phyloP scores from a whole-genome alignment of 1,140 invertebrate genomes.

The Euwallacea similis region DNA sequence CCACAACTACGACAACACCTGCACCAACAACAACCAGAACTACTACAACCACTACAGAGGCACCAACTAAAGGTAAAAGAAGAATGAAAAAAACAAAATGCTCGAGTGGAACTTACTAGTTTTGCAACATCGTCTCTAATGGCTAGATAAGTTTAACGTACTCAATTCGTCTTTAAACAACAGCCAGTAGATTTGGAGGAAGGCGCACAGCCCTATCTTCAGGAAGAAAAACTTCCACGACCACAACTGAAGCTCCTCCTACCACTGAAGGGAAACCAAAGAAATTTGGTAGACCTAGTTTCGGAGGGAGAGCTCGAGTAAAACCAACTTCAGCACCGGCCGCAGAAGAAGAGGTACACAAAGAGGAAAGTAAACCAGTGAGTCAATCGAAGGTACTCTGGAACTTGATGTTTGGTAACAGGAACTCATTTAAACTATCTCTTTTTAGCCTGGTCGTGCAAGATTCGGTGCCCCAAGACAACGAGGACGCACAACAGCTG shows the following conservation, averaged over 20 bases:
- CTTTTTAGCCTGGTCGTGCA: conserved; percentile 34
- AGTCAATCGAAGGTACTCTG: conserved; percentile 43
- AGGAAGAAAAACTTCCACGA: conserved; percentile 31
- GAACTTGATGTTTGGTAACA: conserved; percentile 9
- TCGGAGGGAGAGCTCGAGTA: conserved; percentile 40
- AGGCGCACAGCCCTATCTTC: conserved; percentile 28
- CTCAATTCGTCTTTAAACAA: too few relatives aligned
- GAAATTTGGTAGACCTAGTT: conserved; percentile 48
- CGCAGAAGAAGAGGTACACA: conserved; percentile 50
- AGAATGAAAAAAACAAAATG: too few relatives aligned
- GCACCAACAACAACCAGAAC: conserved; percentile 60
- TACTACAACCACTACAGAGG: conserved; percentile 51
- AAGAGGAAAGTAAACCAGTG: conserved; percentile 56
- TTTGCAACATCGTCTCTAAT: neutral
- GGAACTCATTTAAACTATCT: conserved; percentile 8
- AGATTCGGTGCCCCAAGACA: conserved; percentile 45
- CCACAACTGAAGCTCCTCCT: conserved; percentile 42
- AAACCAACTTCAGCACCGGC: conserved; percentile 46
- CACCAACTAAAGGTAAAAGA: conserved; percentile 41
- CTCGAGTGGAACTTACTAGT: too few relatives aligned
- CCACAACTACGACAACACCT: conserved; percentile 57
- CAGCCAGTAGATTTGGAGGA: conserved; percentile 48
- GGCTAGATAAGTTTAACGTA: too few relatives aligned
- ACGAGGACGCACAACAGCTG: conserved; percentile 44
- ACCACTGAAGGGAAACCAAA: conserved; percentile 43